These are phyloP conservation scores for Spinibarbus caldwelli DNA, from an alignment of 2,797 vertebrate genomes.

Conservation along the genomic window DNA sequence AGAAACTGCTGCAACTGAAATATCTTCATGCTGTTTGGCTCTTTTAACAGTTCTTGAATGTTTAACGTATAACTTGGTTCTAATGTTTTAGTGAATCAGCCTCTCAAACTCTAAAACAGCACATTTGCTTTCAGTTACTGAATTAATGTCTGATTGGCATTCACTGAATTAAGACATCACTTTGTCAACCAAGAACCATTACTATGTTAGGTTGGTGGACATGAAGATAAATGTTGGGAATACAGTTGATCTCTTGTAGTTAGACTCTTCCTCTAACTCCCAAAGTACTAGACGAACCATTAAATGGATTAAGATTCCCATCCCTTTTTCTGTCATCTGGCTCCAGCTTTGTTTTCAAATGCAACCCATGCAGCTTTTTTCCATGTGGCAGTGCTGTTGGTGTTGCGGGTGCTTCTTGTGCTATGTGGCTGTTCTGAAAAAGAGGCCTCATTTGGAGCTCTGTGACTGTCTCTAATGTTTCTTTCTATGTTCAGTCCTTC, in stretches of 20 bases:
- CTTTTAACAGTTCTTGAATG: background rate
- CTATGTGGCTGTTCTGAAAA: conserved; percentile 53
- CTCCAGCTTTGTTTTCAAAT: conserved; percentile 59
- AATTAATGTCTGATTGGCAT: background rate
- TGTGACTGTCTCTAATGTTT: conserved; percentile 67
- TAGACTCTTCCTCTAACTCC: background rate
- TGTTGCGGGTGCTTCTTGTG: conserved; percentile 56
- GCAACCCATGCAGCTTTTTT: conserved; percentile 53
- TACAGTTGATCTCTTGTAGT: background rate
- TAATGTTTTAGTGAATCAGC: background rate
- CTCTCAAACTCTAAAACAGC: background rate
- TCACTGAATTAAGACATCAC: background rate
- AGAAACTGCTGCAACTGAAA: background rate
- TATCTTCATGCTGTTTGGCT: background rate
- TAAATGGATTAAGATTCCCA: conserved; percentile 35
- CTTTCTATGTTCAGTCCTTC: conserved; percentile 73
- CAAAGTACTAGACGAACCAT: background rate
- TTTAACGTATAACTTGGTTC: background rate
- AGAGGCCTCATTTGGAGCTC: conserved; percentile 63
- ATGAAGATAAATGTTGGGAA: background rate
- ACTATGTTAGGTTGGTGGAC: background rate
- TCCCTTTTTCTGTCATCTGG: conserved; percentile 54
- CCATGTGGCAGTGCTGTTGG: conserved; percentile 37
- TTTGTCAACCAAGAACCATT: background rate
- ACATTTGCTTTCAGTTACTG: background rate